Percentiles rank a stretch among this genome's conserved stretches.
Evolutionary conservation across 2,797 vertebrate species (phyloP).

Genomic region (Neomorphus geoffroyi): DNA sequence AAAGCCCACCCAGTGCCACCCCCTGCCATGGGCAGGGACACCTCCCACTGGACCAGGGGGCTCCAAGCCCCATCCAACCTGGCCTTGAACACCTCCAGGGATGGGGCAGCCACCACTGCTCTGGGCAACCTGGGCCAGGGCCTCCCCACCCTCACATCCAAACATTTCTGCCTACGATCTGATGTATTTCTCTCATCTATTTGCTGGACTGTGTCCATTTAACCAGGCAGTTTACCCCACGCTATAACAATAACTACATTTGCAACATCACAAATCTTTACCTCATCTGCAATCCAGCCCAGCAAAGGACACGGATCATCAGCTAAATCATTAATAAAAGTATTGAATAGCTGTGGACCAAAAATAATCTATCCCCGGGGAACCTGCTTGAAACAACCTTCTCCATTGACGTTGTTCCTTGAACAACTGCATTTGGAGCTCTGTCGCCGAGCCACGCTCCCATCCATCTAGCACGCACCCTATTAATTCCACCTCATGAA

Average conservation of each 20-base stretch:
- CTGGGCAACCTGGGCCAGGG: too few species aligned
- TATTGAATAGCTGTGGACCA: neutral
- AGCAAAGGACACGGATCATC: neutral
- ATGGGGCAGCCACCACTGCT: too few species aligned
- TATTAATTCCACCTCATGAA: neutral
- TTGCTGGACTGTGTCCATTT: neutral
- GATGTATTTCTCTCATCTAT: too few species aligned
- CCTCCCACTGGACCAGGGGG: too few species aligned
- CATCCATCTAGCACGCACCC: neutral
- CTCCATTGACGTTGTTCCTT: neutral
- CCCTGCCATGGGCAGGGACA: too few species aligned
- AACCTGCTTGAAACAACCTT: neutral
- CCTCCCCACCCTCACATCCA: too few species aligned
- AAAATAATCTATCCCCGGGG: slow-evolving; percentile 6
- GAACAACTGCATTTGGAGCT: neutral
- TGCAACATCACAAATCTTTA: slow-evolving; percentile 13
- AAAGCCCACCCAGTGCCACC: too few species aligned
- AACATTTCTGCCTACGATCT: too few species aligned
- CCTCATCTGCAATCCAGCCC: neutral
- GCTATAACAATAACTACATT: neutral
- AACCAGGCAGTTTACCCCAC: neutral
- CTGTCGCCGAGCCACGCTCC: fast-evolving
- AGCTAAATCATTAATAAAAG: neutral
- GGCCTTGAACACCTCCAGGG: too few species aligned
- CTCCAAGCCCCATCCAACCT: too few species aligned